Evolutionary conservation across 2,888 invertebrate genomes (phyloP).

Genomic region (Plebejus anna): DNA sequence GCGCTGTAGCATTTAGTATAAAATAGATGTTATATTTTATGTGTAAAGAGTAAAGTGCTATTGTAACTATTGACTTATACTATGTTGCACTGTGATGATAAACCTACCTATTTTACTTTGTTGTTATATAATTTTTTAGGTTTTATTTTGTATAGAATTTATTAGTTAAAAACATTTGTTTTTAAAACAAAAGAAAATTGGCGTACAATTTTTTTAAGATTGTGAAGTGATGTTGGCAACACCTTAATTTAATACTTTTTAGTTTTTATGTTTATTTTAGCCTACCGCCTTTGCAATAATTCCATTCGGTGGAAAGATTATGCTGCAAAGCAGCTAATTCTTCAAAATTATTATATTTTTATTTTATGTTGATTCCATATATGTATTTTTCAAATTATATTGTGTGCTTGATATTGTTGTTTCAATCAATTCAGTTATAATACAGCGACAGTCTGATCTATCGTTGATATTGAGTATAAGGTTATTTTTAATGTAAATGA

Average conservation of each 20-base stretch:
- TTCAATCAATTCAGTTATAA: background rate
- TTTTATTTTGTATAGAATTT: slow-evolving; percentile 16
- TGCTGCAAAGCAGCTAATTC: background rate
- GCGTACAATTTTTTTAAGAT: background rate
- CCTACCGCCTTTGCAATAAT: background rate
- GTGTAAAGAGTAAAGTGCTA: slow-evolving; percentile 34
- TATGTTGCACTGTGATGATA: slow-evolving; percentile 56
- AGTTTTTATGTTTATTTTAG: background rate
- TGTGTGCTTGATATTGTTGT: background rate
- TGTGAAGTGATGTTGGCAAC: background rate
- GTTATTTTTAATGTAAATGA: background rate
- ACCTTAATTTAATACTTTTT: background rate
- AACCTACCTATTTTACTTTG: slow-evolving; percentile 55
- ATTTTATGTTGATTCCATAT: background rate
- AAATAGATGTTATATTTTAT: slow-evolving; percentile 21
- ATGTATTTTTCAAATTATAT: background rate
- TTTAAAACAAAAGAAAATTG: slow-evolving; percentile 4
- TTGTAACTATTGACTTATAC: slow-evolving; percentile 38
- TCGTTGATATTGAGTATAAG: background rate
- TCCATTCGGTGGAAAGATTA: background rate
- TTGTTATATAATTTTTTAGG: slow-evolving; percentile 36
- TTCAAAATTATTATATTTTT: background rate
- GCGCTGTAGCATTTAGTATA: slow-evolving; percentile 12
- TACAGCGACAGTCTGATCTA: background rate
- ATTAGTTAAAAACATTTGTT: slow-evolving; percentile 3